Evolutionary conservation across 2,113 vertebrate species (phyloP), one percentile per base, ranked within the genome.

Genomic region (Sterrhoptilus dennistouni): DNA sequence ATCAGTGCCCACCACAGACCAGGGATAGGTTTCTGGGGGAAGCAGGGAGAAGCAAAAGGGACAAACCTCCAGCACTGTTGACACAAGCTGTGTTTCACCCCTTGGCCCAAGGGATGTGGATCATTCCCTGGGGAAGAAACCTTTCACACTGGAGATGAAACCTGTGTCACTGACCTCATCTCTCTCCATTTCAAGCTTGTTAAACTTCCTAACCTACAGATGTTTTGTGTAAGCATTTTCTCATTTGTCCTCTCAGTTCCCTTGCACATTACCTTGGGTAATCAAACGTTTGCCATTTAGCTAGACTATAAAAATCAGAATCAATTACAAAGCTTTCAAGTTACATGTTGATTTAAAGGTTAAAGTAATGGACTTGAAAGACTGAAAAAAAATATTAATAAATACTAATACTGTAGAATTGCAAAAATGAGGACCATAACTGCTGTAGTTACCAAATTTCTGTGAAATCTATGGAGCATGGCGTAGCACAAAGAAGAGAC

Each of bases 401-500:
- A 74, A 74, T 35, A 31, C 80, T 85, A 94, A 83, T 87, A 71
- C 3, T 4, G 3, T 12, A 77, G 59, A 91, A 80, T 63, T 90
- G 42, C 40, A 76, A 72, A 93, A 95, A 81, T 57, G 40, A 82
- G 66, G 23, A 54, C 14, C 6, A 10, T 70, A 93, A 96, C 42
- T 74, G 75, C 79, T 0, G 0, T 6, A 2, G 38, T 64, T 80
- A 88, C 1, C 1, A 83, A 69, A 40, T 33, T 12, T 61, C 53
- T 94, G 59, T 57, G 45, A 85, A 95, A 91, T 88, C 84, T 87
- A 69, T 61, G 75, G 76, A 80, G 63, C 82, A 47, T 76, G 33
- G 63, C 79, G 35, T 12, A 90, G 54, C 66, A 88, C 49, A 95
- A 94, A 96, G 63, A 78, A 91, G 31, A 87, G 40, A 54, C 15